These are phyloP conservation scores for Phaedon cochleariae DNA, from an alignment of 2,888 invertebrate species.

Conservation along the genomic window DNA sequence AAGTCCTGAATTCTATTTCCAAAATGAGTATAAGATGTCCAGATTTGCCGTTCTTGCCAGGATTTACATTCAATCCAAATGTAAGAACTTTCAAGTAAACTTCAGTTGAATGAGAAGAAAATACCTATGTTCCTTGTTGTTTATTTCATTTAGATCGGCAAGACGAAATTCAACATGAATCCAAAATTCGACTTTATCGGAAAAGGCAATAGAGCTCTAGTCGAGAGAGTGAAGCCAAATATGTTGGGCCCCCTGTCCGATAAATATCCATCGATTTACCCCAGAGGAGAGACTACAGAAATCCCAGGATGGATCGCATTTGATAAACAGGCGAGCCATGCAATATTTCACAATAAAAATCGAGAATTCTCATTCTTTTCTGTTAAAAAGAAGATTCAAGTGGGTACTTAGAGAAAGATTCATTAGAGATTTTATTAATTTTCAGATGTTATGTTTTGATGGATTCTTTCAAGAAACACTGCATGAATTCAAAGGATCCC, in stretches of 20 bases:
- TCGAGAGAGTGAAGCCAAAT: slow-evolving; percentile 69
- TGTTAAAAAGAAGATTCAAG: no score
- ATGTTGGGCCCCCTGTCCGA: slow-evolving; percentile 68
- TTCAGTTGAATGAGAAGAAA: no score
- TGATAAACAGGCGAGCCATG: slow-evolving; percentile 78
- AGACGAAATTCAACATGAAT: slow-evolving; percentile 67
- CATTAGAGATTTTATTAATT: no score
- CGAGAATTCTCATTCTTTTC: no score
- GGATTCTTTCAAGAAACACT: slow-evolving; percentile 83
- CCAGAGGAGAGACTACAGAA: slow-evolving; percentile 77
- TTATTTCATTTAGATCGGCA: slow-evolving; percentile 65
- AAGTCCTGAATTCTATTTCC: background rate
- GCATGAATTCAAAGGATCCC: slow-evolving; percentile 74
- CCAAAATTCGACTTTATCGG: slow-evolving; percentile 67
- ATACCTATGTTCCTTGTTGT: background rate
- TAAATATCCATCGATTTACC: slow-evolving; percentile 75
- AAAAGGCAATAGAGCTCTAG: slow-evolving; percentile 68
- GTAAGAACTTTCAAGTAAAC: slow-evolving; percentile 59
- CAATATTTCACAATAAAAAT: no score
- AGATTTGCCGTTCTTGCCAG: slow-evolving; percentile 77
- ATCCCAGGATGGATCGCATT: slow-evolving; percentile 87
- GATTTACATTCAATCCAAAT: slow-evolving; percentile 72
- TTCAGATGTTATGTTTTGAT: slow-evolving; percentile 78
- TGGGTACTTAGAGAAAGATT: no score
- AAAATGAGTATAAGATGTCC: slow-evolving; percentile 65